These are phyloP conservation scores for Gallinago nigripennis DNA, from an alignment of 2,797 vertebrate species.

Conservation along the genomic window DNA sequence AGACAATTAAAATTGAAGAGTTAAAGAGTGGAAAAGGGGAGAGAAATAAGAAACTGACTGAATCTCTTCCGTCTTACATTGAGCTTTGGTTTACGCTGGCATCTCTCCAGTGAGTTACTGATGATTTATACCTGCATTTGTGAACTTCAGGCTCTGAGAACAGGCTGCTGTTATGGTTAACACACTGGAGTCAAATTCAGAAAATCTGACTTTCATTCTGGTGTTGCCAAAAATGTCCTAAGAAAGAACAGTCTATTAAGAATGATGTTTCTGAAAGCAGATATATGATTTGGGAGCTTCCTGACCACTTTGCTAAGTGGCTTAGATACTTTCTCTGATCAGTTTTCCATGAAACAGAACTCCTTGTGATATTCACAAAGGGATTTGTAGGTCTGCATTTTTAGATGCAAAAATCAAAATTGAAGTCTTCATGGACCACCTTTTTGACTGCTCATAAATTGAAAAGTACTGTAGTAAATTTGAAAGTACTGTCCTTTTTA, in stretches of 20 bases:
- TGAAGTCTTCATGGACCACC: neutral
- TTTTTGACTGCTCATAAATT: neutral
- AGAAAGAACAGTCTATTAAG: neutral
- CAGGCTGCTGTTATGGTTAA: neutral
- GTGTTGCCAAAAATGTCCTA: neutral
- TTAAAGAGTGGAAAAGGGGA: neutral
- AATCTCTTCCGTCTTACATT: neutral
- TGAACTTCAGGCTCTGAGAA: neutral
- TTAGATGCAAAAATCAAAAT: neutral
- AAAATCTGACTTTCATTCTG: constrained; percentile 5
- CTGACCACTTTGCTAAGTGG: neutral
- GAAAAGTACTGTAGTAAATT: neutral
- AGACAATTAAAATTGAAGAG: neutral
- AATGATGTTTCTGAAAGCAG: neutral
- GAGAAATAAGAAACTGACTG: neutral
- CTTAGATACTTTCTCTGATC: neutral
- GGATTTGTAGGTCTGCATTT: neutral
- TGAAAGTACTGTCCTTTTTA: neutral
- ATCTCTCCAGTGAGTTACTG: neutral
- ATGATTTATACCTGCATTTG: constrained; percentile 43
- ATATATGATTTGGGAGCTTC: neutral
- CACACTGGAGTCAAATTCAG: neutral
- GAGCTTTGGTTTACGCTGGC: constrained; percentile 16
- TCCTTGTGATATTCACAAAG: neutral
- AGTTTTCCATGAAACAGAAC: neutral